Evolutionary conservation across 1,140 invertebrate genomes (phyloP).

Genomic region (Pseudomyrmex gracilis): DNA sequence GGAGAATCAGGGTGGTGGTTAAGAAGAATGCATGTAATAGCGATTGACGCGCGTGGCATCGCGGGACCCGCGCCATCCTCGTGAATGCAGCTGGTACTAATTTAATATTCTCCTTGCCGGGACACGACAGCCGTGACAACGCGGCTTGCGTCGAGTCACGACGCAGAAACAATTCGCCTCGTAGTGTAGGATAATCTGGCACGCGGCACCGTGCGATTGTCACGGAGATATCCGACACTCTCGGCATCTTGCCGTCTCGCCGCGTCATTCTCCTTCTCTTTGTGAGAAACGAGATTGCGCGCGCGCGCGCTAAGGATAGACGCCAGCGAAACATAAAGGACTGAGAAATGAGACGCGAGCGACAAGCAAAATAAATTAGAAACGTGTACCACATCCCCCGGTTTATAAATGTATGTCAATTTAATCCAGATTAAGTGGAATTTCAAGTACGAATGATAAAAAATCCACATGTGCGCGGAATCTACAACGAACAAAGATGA

Average conservation of each 20-base stretch:
- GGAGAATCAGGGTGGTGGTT: slow-evolving; percentile 4
- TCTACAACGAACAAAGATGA: not conserved
- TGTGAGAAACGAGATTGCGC: slow-evolving; percentile 41
- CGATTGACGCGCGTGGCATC: slow-evolving; percentile 56
- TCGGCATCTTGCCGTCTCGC: slow-evolving; percentile 42
- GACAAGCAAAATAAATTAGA: not conserved
- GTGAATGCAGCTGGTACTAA: slow-evolving; percentile 68
- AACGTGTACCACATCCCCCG: too few species aligned
- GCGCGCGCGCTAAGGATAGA: slow-evolving; percentile 21
- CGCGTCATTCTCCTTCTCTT: slow-evolving; percentile 40
- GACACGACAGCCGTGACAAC: slow-evolving; percentile 74
- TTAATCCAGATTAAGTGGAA: too few species aligned
- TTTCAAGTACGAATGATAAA: too few species aligned
- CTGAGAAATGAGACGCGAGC: not conserved
- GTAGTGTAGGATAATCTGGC: slow-evolving; percentile 57
- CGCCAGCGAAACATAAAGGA: slow-evolving; percentile 35
- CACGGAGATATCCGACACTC: slow-evolving; percentile 65
- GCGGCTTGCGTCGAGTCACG: slow-evolving; percentile 73
- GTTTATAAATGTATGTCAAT: too few species aligned
- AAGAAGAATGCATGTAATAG: slow-evolving; percentile 50
- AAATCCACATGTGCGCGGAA: too few species aligned
- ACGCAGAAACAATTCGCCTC: slow-evolving; percentile 76
- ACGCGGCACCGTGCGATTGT: slow-evolving; percentile 50
- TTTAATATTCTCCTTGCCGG: slow-evolving; percentile 74
- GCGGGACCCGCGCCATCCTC: slow-evolving; percentile 43